Base-by-base conservation (phyloP, 1,140 invertebrate species). In the Sinonovacula constricta region DNA sequence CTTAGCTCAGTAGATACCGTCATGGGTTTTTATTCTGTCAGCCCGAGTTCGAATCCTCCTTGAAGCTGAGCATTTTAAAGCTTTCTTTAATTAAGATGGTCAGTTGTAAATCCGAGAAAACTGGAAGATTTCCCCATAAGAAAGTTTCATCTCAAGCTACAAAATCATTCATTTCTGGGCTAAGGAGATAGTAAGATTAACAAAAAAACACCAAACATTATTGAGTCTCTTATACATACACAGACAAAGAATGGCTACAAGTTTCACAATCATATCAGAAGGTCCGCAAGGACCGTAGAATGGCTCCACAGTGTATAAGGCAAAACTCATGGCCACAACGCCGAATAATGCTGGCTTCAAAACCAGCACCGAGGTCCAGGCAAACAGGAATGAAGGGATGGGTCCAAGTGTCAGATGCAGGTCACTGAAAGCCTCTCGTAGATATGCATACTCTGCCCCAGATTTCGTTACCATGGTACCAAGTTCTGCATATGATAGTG, bases 401-500 rank as follows among this genome's bases (percentile, higher is more conserved):
- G 87, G 81, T 7, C 87, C 88, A 3, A 83, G 76, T 2, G 45
- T 80, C 34, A 62, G 71, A 57, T 82, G 72, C 5, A 82, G 65
- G 3, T 83, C 83, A 54, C 79, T 81, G 76, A 88, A 90, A 4
- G 90, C 87, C 34, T 86, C 84, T 59, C 84, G 77, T 2, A 89
- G 81, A 71, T 90, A 90, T 5, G 87, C 83, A 57, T 84, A 89
- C 80, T 86, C 88, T 28, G 78, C 85, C 26, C 81, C 90, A 15
- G 86, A 90, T 74, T 81, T 82, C 0, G 95, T 95, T 10, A 88
- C 78, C 59, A 83, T 79, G 0, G 95, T 95, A 30, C 95, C 95
- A 30, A 97, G 88, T 91, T 96, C 95, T 22, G 95, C 95, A 86
- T 95, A 96, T 5, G 94, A 94, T 34, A 97, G 88, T 0, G 95